A percentile compares a stretch with the other conserved stretches of the same genome.
Conservation (phyloP, 2,113 vertebrate species). For the Scortum barcoo region DNA sequence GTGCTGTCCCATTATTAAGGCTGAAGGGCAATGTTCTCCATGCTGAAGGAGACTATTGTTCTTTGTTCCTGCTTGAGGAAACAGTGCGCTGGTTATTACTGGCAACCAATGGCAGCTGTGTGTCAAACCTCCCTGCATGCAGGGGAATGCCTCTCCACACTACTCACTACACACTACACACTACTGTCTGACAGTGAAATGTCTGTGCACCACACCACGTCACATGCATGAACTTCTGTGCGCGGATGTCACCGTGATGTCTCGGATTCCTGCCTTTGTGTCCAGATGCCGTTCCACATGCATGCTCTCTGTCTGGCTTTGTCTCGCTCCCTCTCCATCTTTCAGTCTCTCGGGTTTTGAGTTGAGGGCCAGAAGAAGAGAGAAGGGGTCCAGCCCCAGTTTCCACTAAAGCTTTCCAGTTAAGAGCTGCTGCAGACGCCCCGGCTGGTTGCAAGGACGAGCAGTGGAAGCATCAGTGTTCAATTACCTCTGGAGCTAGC, state of each 20-base stretch:
- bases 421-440: constrained; percentile 24
- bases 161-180: too few relatives aligned
- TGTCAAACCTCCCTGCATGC: constrained; percentile 40
- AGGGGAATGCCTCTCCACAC: constrained; percentile 31
- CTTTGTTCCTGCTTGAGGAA: constrained; percentile 81
- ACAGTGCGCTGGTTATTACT: constrained; percentile 63
- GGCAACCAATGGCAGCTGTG: constrained; percentile 67
- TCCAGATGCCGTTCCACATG: constrained; percentile 85
- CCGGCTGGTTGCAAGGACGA: constrained; percentile 28
- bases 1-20: constrained; percentile 54
- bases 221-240: constrained; percentile 35
- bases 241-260: constrained; percentile 61
- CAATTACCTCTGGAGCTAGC: constrained; percentile 62
- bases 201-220: background rate
- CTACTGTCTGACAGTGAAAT: too few relatives aligned
- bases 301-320: constrained; percentile 68
- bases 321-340: constrained; percentile 55
- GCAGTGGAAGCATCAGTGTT: constrained; percentile 60
- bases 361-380: constrained; percentile 41
- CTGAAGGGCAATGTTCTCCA: constrained; percentile 59
- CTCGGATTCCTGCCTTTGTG: constrained; percentile 84
- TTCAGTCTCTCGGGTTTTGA: constrained; percentile 51
- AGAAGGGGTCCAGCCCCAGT: constrained; percentile 33
- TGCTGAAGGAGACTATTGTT: constrained; percentile 82
- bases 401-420: constrained; percentile 54